phyloP scores from a whole-genome alignment of 2,113 vertebrate genomes.

The Chionomys nivalis region DNA sequence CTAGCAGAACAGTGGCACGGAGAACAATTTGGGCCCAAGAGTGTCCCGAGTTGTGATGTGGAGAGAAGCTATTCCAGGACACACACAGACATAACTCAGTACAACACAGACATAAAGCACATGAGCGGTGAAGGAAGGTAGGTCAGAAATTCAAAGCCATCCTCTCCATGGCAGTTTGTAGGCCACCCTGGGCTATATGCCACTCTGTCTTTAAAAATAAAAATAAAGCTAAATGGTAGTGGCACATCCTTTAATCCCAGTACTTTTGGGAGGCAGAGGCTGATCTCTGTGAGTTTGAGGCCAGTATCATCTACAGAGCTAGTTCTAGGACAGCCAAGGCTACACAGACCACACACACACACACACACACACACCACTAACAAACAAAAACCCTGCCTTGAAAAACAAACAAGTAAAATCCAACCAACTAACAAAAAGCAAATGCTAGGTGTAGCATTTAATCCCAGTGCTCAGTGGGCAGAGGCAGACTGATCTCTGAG shows the following conservation, averaged over 20 bases:
- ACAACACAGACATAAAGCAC: not conserved
- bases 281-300: not conserved
- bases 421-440: too few relatives aligned
- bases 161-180: not conserved
- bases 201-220: not conserved
- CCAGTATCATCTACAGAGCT: not conserved
- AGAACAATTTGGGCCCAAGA: not conserved
- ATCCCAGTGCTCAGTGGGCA: too few relatives aligned
- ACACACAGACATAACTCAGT: not conserved
- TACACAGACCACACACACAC: too few relatives aligned
- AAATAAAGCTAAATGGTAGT: not conserved
- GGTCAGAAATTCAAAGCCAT: not conserved
- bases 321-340: not conserved
- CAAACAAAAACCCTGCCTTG: not conserved
- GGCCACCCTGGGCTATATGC: not conserved
- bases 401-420: not conserved
- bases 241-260: not conserved
- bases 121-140: not conserved
- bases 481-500: too few relatives aligned
- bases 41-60: not conserved
- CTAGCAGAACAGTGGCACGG: not conserved
- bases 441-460: too few relatives aligned
- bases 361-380: too few relatives aligned
- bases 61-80: not conserved
- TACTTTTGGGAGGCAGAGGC: too few relatives aligned